Conservation (phyloP, 2,797 vertebrate species). For the Onychomys leucogaster region DNA sequence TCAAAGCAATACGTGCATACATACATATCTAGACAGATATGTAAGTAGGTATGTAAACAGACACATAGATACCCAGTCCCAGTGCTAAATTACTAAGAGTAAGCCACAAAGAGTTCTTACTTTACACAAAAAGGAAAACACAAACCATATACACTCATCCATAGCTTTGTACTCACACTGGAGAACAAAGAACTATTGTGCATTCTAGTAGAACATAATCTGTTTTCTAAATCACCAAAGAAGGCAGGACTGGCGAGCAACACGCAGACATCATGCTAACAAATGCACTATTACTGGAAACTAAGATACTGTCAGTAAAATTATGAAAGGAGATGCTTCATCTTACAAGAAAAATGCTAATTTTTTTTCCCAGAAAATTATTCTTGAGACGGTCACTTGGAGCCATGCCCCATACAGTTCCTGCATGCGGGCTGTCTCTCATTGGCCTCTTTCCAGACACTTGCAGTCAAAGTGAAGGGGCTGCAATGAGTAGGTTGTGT, state of each 20-base stretch:
- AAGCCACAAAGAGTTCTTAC: constrained; percentile 10
- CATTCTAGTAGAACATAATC: not conserved
- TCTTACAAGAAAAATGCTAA: constrained; percentile 60
- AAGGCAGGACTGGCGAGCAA: not conserved
- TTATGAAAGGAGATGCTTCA: constrained; percentile 44
- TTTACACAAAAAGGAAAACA: constrained; percentile 57
- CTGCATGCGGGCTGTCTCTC: not conserved
- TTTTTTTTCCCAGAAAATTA: constrained; percentile 63
- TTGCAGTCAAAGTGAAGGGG: not conserved
- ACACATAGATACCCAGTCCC: not conserved
- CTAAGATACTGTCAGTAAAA: constrained; percentile 51
- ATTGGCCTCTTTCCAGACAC: constrained; percentile 31
- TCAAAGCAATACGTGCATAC: not conserved
- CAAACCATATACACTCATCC: not conserved
- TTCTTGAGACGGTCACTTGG: constrained; percentile 25
- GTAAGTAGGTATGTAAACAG: not conserved
- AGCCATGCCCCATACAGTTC: not conserved
- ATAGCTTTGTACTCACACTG: not conserved
- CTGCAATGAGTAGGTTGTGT: not conserved
- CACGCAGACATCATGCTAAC: constrained; percentile 15
- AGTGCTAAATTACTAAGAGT: constrained; percentile 16
- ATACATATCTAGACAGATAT: not conserved
- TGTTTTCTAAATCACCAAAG: constrained; percentile 46
- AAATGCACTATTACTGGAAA: constrained; percentile 53
- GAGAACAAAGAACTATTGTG: constrained; percentile 39